These are phyloP conservation scores for Geodia barretti DNA, from an alignment of 37 sponge, comb jelly and placozoan genomes.

Conservation along the genomic window DNA sequence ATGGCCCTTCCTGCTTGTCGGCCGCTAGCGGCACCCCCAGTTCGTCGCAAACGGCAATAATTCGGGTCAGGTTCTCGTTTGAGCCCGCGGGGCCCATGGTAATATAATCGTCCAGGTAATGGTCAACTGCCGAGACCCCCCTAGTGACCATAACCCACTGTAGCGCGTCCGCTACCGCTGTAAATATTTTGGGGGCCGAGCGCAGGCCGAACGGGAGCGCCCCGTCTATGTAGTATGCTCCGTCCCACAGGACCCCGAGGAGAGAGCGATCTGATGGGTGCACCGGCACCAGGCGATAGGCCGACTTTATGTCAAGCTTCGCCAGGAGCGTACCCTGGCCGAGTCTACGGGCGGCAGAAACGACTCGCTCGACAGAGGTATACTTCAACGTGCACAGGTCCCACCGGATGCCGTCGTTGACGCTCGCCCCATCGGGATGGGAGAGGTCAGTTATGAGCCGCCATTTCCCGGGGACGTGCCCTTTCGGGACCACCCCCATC, in stretches of 20 bases:
- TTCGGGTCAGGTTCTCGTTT: neutral
- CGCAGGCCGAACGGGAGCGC: conserved; percentile 38
- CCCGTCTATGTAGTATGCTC: neutral
- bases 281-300: conserved; percentile 17
- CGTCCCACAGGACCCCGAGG: neutral
- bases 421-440: conserved; percentile 4
- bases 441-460: conserved; percentile 34
- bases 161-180: conserved; percentile 22
- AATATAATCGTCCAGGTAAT: conserved; percentile 13
- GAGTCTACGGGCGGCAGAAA: neutral
- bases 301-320: conserved; percentile 17
- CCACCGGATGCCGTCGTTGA: conserved; percentile 26
- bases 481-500: conserved; percentile 37
- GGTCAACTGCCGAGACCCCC: no score
- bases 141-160: conserved; percentile 1
- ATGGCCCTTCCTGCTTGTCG: neutral
- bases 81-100: neutral
- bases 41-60: neutral
- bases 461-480: conserved; percentile 15
- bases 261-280: conserved; percentile 10
- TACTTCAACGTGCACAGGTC: conserved; percentile 23
- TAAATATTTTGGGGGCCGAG: conserved; percentile 30
- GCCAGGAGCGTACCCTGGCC: conserved; percentile 17
- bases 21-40: neutral
- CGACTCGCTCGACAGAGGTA: conserved; percentile 18